Conservation (phyloP, 2,797 vertebrate genomes). For the Falco peregrinus region DNA sequence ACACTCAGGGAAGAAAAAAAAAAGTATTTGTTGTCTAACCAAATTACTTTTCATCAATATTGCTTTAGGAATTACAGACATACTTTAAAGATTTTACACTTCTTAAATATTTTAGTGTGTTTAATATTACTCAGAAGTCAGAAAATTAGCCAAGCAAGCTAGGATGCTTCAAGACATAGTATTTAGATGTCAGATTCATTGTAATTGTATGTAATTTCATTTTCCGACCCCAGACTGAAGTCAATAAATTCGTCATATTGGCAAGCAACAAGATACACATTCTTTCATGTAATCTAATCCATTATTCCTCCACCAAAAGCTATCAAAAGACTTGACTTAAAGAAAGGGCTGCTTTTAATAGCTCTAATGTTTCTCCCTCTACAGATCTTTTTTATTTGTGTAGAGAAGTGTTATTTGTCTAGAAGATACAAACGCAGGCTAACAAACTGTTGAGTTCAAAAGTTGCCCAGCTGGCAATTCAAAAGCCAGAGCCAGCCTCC, state of each 20-base stretch:
- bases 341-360: background rate
- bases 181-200: constrained; percentile 5
- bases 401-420: background rate
- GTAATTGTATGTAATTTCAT: constrained; percentile 34
- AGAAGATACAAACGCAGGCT: background rate
- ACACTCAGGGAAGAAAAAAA: background rate
- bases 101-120: constrained; percentile 61
- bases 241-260: constrained; percentile 25
- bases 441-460: background rate
- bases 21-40: background rate
- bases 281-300: background rate
- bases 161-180: background rate
- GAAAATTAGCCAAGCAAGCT: background rate
- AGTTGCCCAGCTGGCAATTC: background rate
- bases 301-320: background rate
- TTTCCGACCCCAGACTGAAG: background rate
- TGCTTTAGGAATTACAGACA: constrained; percentile 44
- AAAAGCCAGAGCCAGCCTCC: background rate
- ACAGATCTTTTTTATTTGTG: background rate
- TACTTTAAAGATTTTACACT: constrained; percentile 51
- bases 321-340: background rate
- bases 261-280: background rate
- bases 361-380: background rate
- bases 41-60: constrained; percentile 52
- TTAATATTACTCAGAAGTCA: constrained; percentile 41